These are phyloP conservation scores for Elephantulus edwardii DNA, from an alignment of 2,113 vertebrate genomes.

Conservation along the genomic window DNA sequence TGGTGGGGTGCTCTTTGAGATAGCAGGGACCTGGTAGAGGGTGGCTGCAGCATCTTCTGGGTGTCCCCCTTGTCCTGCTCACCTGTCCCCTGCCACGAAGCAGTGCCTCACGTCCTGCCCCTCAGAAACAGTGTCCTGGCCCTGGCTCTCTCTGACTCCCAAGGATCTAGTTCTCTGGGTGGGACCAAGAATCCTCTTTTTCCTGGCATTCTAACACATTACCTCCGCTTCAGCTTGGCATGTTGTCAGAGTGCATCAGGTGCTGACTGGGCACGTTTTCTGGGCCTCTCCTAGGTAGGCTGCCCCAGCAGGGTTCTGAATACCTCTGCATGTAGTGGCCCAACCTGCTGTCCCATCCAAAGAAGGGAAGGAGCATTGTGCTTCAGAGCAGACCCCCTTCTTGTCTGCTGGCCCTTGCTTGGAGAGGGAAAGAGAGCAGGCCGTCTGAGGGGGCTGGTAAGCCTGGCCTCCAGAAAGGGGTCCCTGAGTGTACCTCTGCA, in stretches of 20 bases:
- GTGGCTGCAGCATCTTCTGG: not conserved
- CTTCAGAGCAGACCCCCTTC: not conserved
- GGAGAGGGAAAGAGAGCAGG: rapidly evolving
- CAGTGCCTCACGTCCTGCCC: not conserved
- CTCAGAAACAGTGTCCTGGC: not conserved
- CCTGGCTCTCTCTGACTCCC: not conserved
- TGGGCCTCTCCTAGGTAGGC: not conserved
- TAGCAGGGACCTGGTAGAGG: not conserved
- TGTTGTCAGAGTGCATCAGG: not conserved
- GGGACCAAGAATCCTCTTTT: slow-evolving; percentile 4
- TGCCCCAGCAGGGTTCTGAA: not conserved
- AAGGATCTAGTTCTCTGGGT: slow-evolving; percentile 25
- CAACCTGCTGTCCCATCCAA: not conserved
- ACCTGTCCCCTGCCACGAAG: not conserved
- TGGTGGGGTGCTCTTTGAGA: not conserved
- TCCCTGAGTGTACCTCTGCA: not conserved
- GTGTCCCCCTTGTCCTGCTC: not conserved
- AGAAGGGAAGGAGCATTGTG: not conserved
- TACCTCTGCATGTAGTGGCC: not conserved
- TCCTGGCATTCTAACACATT: slow-evolving; percentile 18
- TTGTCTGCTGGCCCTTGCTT: not conserved
- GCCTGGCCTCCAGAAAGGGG: not conserved
- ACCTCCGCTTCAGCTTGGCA: not conserved
- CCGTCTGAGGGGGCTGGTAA: not conserved
- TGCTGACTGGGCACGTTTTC: not conserved